Percentiles rank a stretch among this genome's conserved stretches.
phyloP scores from a whole-genome alignment of 2,113 vertebrate species.

The Madoqua kirkii region DNA sequence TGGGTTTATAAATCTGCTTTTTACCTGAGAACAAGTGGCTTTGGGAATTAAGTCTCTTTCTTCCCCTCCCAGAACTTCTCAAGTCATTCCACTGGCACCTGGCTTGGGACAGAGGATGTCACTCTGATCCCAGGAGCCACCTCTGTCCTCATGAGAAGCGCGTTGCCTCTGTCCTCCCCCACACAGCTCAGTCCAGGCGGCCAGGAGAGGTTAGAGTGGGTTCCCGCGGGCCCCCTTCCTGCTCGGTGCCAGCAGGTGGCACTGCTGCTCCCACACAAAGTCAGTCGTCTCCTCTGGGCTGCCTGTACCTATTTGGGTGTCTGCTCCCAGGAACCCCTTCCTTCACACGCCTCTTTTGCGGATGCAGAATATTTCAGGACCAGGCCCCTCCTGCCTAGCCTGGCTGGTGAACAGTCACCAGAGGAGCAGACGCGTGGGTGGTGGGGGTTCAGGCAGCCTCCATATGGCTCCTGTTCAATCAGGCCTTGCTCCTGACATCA shows the following conservation, averaged over 20 bases:
- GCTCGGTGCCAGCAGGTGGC: background rate
- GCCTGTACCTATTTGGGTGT: background rate
- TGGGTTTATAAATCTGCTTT: constrained; percentile 69
- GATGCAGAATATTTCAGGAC: background rate
- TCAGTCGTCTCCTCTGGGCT: background rate
- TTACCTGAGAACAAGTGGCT: constrained; percentile 44
- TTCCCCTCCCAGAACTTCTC: constrained; percentile 3
- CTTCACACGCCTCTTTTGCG: background rate
- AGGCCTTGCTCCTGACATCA: background rate
- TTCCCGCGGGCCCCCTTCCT: background rate
- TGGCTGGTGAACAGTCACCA: background rate
- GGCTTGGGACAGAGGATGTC: background rate
- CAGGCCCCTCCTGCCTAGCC: background rate
- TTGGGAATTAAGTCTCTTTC: constrained; percentile 56
- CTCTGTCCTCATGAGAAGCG: background rate
- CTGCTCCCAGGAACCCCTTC: background rate
- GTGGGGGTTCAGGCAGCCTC: background rate
- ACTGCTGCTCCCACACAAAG: background rate
- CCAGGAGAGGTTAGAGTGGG: background rate
- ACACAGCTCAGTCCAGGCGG: background rate
- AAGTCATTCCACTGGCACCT: constrained; percentile 2
- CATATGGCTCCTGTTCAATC: background rate
- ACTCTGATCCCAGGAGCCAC: background rate
- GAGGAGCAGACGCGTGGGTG: background rate
- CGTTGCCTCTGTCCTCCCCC: fast-evolving